Evolutionary conservation across 2,113 vertebrate genomes (phyloP).

Genomic region (Daboia siamensis): DNA sequence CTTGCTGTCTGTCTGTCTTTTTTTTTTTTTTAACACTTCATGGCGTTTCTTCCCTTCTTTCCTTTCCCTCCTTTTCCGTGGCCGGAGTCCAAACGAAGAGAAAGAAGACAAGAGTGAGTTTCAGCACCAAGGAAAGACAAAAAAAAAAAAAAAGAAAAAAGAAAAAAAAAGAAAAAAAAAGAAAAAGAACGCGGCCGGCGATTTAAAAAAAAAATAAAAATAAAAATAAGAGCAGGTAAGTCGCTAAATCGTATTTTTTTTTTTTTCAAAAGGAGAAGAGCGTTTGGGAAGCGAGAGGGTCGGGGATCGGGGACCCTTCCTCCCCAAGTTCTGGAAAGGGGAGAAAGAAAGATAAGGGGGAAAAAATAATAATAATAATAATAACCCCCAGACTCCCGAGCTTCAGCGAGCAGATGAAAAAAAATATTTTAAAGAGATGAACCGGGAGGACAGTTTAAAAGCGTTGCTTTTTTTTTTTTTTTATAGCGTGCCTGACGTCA

Average conservation of each 20-base stretch:
- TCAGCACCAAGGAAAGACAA: constrained; percentile 54
- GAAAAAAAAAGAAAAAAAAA: fast-evolving
- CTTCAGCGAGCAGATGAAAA: constrained; percentile 67
- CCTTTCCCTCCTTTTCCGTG: constrained; percentile 26
- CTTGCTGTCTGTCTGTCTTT: neutral
- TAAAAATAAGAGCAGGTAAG: neutral
- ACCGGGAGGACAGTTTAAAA: constrained; percentile 95
- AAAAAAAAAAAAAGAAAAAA: no score
- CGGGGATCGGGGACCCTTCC: constrained; percentile 44
- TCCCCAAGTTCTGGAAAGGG: neutral
- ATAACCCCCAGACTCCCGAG: constrained; percentile 46
- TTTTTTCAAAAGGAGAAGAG: no score
- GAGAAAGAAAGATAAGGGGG: constrained; percentile 22
- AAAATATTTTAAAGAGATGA: constrained; percentile 87
- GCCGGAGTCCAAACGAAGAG: constrained; percentile 49
- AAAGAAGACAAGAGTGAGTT: constrained; percentile 50
- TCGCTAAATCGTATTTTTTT: neutral
- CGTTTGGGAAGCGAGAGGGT: constrained; percentile 14
- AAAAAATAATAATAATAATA: neutral
- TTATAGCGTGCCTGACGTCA: constrained; percentile 96
- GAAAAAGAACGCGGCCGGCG: neutral
- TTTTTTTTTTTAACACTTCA: constrained; percentile 61
- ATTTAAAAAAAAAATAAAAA: no score
- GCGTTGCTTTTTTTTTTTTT: constrained; percentile 86
- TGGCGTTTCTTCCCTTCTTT: constrained; percentile 44